phyloP scores from a whole-genome alignment of 2,113 vertebrate species.

The Antechinus flavipes region DNA sequence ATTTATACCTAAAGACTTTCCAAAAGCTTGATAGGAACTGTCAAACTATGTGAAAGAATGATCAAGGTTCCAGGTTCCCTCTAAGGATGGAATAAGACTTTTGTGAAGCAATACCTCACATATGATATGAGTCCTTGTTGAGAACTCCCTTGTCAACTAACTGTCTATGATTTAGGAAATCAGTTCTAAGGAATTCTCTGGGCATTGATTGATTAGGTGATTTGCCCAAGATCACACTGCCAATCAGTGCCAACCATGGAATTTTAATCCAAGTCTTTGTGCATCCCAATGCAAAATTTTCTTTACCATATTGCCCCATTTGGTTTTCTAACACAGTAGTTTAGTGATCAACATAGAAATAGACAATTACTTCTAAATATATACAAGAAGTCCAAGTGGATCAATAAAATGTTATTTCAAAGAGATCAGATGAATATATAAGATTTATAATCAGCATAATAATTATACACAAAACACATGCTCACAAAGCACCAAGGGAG shows the following conservation, averaged over 20 bases:
- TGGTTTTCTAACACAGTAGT: not conserved
- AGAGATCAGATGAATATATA: conserved; percentile 1
- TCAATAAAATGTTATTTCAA: not conserved
- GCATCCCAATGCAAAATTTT: not conserved
- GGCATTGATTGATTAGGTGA: not conserved
- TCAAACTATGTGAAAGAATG: not conserved
- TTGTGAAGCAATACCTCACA: not conserved
- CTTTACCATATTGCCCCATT: not conserved
- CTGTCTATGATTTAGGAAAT: not conserved
- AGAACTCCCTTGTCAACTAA: not conserved
- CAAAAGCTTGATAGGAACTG: not conserved
- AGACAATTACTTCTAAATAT: not conserved
- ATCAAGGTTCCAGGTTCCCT: not conserved
- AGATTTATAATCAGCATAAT: conserved; percentile 10
- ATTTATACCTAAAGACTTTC: not conserved
- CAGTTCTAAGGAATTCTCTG: not conserved
- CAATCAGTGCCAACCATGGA: not conserved
- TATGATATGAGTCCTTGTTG: not conserved
- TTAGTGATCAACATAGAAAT: not conserved
- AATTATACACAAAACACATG: conserved; percentile 36
- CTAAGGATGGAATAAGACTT: not conserved
- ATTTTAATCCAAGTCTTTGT: not conserved
- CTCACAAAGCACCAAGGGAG: not conserved
- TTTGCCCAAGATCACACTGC: not conserved
- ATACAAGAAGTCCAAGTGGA: not conserved